Evolutionary conservation across 2,888 invertebrate species (phyloP), one percentile per base, ranked within the genome.

Genomic region (Erebia palarica): DNA sequence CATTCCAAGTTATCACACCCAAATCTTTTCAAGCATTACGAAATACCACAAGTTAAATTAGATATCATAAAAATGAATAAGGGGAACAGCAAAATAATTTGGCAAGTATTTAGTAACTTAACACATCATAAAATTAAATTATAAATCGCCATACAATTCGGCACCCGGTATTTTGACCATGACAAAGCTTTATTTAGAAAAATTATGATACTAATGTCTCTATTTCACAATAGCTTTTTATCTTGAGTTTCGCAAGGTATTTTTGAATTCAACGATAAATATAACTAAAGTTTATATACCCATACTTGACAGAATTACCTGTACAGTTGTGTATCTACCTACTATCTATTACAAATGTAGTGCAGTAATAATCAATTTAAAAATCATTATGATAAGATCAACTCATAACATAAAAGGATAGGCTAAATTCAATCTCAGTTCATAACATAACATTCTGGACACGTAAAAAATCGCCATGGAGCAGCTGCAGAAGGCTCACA

Each of bases 1-100:
- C 55, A 9, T 55, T 47, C 57, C 63, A 60, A 73, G 63, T 75
- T 75, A 73, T 69, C 69, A 73, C 71, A 70, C 57, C 65, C 53
- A 70, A 67, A 73, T 70, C 60, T 71, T 69, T 57, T 57, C 42
- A 55, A 69, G 21, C 47, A 74, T 60, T 71, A 75, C 69, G 74
- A 76, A 78, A 79, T 77, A 83, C 81, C 83, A 78, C 79, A 76
- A 75, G 76, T 79, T 78, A 81, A 79, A 83, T 82, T 82, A 77
- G 75, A 78, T 73, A 74, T 75, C 75, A 77, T 80, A 79, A 82
- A 82, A 75, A 71, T 70, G 72, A 66, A 70, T 67, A 71, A 72
- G 74, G 72, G 67, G 71, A 47, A 70, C 63, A 77, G 73, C 73
- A 77, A 76, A 78, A 78, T 77, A 73, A 74, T 79, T 78, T 75